phyloP scores from a whole-genome alignment of 2,113 vertebrate species.

The Caranx ignobilis region DNA sequence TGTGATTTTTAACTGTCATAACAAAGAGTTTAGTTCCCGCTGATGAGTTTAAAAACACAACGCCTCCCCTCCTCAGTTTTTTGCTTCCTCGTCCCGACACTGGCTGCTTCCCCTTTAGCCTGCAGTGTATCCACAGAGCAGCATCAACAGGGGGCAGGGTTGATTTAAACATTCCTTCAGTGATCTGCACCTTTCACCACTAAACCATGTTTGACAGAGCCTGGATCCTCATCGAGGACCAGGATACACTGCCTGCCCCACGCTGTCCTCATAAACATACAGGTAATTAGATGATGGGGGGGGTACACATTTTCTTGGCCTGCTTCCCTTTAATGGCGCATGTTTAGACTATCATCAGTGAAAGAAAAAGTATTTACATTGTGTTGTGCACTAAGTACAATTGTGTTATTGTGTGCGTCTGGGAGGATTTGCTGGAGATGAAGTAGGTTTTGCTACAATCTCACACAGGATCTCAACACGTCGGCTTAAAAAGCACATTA shows the following conservation, averaged over 20 bases:
- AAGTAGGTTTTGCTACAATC: background rate
- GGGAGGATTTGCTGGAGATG: slow-evolving; percentile 5
- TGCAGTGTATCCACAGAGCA: slow-evolving; percentile 32
- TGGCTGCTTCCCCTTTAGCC: background rate
- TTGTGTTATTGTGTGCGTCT: slow-evolving; percentile 6
- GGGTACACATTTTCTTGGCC: slow-evolving; percentile 16
- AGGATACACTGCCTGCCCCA: slow-evolving; percentile 26
- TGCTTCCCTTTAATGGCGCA: slow-evolving; percentile 17
- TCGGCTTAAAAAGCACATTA: background rate
- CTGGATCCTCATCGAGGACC: slow-evolving; percentile 43
- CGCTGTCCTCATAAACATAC: slow-evolving; percentile 43
- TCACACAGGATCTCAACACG: background rate
- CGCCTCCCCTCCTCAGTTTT: background rate
- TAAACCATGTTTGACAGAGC: slow-evolving; percentile 58
- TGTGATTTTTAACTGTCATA: background rate
- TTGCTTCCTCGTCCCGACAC: background rate
- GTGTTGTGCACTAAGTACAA: background rate
- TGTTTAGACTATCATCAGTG: slow-evolving; percentile 63
- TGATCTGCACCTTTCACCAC: slow-evolving; percentile 45
- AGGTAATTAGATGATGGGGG: slow-evolving; percentile 26
- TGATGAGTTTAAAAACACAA: background rate
- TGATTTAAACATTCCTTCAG: slow-evolving; percentile 65
- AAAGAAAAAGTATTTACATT: slow-evolving; percentile 25
- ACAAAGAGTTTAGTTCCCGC: background rate
- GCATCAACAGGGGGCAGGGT: slow-evolving; percentile 65